A percentile compares a stretch with the other conserved stretches of the same genome.
Conservation (phyloP, 2,113 vertebrate genomes). For the Aythya baeri region DNA sequence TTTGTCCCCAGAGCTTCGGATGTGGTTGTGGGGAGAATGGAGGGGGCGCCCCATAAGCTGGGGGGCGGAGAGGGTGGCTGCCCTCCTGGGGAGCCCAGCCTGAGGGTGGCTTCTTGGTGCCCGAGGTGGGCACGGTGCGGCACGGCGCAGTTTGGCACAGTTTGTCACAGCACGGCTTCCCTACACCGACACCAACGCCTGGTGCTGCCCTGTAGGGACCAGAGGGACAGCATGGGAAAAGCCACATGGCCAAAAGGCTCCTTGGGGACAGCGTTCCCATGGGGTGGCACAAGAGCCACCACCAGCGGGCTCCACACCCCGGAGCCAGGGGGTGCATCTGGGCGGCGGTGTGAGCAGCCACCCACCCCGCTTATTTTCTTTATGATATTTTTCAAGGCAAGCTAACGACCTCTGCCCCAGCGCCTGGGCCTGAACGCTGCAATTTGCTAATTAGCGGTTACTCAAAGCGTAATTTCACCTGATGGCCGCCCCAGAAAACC, state of each 20-base stretch:
- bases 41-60: rapidly evolving
- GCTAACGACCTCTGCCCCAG: not conserved
- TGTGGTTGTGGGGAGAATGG: not conserved
- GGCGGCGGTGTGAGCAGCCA: not conserved
- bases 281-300: no score
- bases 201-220: rapidly evolving
- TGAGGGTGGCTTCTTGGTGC: rapidly evolving
- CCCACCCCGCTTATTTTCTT: not conserved
- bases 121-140: rapidly evolving
- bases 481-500: rapidly evolving
- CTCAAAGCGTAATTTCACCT: not conserved
- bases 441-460: not conserved
- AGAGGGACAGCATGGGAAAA: not conserved
- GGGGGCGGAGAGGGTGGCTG: rapidly evolving
- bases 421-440: not conserved
- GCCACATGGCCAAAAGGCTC: not conserved
- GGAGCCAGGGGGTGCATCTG: not conserved
- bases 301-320: not conserved
- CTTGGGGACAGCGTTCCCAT: rapidly evolving
- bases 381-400: not conserved
- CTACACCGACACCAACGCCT: not conserved
- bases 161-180: not conserved
- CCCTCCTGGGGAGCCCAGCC: not conserved
- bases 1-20: not conserved
- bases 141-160: rapidly evolving